Conservation (phyloP, 2,888 invertebrate species). For the Phytoseiulus persimilis region DNA sequence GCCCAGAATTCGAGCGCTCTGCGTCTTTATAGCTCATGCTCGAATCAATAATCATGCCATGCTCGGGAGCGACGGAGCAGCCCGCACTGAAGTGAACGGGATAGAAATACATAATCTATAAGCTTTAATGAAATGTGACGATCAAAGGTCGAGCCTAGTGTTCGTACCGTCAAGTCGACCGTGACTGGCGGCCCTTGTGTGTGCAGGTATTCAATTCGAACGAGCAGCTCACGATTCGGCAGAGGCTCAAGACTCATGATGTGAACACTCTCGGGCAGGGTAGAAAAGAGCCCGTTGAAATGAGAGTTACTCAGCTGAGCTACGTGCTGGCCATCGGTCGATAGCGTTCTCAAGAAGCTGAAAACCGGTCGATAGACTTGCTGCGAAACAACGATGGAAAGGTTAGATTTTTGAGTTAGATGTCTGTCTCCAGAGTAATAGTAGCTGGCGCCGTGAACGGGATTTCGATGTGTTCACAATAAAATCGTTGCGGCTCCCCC, state of each 20-base stretch:
- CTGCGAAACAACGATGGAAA: not conserved
- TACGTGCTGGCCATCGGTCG: conserved; percentile 30
- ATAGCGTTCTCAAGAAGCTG: conserved; percentile 5
- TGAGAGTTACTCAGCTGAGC: conserved; percentile 9
- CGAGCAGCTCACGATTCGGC: conserved; percentile 8
- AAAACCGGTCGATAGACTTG: conserved; percentile 24
- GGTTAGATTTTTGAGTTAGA: not conserved
- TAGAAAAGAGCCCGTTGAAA: not conserved
- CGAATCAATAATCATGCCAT: not conserved
- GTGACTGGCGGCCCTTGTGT: conserved; percentile 14
- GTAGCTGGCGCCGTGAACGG: not conserved
- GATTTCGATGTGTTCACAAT: too few relatives aligned
- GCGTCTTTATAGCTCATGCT: too few relatives aligned
- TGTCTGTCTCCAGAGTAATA: too few relatives aligned
- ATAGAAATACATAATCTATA: not conserved
- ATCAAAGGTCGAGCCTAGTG: not conserved
- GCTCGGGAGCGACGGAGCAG: not conserved
- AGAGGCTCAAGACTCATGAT: conserved; percentile 7
- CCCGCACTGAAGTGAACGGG: not conserved
- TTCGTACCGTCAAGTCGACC: conserved; percentile 1
- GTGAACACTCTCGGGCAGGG: conserved; percentile 15
- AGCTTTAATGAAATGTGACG: not conserved
- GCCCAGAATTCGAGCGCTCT: too few relatives aligned
- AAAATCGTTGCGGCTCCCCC: not conserved
- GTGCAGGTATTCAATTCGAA: conserved; percentile 22